Conservation (phyloP, 1,140 invertebrate genomes). For the Anadara kagoshimensis region DNA sequence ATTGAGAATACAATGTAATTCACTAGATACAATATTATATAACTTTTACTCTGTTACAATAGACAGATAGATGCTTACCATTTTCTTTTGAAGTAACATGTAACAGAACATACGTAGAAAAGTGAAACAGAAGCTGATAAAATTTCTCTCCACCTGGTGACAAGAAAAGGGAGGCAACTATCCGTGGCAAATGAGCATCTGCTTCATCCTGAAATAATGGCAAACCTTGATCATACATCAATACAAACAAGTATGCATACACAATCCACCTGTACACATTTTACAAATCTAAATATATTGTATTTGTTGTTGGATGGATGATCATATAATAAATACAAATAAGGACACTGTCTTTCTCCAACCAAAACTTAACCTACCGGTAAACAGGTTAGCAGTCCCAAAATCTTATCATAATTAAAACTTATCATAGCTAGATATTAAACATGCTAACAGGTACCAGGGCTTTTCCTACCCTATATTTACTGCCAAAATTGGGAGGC, state of each 20-base stretch:
- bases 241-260: background rate
- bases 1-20: too few relatives aligned
- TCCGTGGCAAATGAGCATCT: conserved; percentile 56
- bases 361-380: too few relatives aligned
- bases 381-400: too few relatives aligned
- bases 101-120: conserved; percentile 58
- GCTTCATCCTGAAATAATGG: conserved; percentile 52
- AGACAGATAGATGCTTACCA: background rate
- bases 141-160: conserved; percentile 66
- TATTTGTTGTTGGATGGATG: background rate
- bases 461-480: too few relatives aligned
- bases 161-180: conserved; percentile 59
- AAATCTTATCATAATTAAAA: too few relatives aligned
- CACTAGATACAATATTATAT: too few relatives aligned
- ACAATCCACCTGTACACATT: background rate
- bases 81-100: conserved; percentile 41
- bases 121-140: conserved; percentile 52
- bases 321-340: background rate
- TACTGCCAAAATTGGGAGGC: too few relatives aligned
- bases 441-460: too few relatives aligned
- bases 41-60: too few relatives aligned
- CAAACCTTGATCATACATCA: background rate
- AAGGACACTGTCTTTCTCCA: too few relatives aligned
- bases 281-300: background rate
- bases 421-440: too few relatives aligned